Percentiles rank a stretch among this genome's conserved stretches.
Conservation (phyloP, 2,113 vertebrate genomes). For the Octodon degus region DNA sequence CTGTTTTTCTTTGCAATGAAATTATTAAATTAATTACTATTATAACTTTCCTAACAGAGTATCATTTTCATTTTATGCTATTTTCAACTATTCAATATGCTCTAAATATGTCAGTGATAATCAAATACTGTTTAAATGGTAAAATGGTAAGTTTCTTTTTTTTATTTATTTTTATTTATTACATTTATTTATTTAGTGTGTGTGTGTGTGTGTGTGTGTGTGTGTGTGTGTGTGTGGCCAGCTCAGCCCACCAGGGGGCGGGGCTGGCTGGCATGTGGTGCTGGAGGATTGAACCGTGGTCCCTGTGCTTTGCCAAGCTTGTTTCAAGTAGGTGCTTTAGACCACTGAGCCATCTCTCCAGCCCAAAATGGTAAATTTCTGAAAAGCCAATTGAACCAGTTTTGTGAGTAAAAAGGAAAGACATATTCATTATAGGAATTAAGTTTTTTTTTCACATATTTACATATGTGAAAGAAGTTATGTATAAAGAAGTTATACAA, state of each 20-base stretch:
- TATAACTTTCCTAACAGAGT: not conserved
- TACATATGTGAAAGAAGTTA: too few relatives aligned
- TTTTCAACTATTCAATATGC: not conserved
- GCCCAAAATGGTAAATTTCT: not conserved
- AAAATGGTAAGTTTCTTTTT: not conserved
- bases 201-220: too few relatives aligned
- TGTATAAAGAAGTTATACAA: not conserved
- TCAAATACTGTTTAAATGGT: not conserved
- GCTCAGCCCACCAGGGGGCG: too few relatives aligned
- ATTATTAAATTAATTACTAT: not conserved
- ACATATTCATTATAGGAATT: not conserved
- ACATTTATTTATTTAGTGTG: too few relatives aligned
- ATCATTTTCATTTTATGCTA: not conserved
- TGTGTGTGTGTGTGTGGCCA: too few relatives aligned
- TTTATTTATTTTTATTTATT: too few relatives aligned
- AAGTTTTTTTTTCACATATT: not conserved
- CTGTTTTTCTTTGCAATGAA: not conserved
- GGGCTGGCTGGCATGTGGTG: too few relatives aligned
- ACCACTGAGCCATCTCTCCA: too few relatives aligned
- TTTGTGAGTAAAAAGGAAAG: not conserved
- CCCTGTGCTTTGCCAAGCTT: too few relatives aligned
- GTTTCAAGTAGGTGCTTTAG: too few relatives aligned
- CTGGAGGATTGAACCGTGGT: too few relatives aligned
- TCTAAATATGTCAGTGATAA: not conserved
- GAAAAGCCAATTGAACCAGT: not conserved